Evolutionary conservation across 2,797 vertebrate genomes (phyloP), one percentile per base, ranked within the genome.

Genomic region (Hoplostethus atlanticus): DNA sequence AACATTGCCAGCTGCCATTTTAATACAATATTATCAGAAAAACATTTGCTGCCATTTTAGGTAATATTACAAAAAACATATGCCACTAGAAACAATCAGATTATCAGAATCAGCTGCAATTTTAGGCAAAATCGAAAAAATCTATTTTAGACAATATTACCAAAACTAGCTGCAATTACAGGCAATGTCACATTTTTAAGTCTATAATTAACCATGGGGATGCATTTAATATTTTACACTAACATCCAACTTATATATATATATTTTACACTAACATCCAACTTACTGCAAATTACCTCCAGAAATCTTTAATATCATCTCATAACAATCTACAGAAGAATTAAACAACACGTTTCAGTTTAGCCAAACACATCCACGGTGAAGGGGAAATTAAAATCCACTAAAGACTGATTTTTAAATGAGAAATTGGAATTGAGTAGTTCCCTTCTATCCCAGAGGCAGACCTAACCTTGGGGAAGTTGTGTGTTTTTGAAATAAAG

Each of bases 281-380:
- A 65, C 57, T 51, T 77, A 21, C 21, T 21, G 21, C 47, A 82
- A 72, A 73, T 36, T 69, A 58, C 71, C 68, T 5, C 13, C 6
- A 61, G 71, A 61, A 71, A 64, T 59, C 76, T 21, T 73, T 40
- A 70, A 38, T 30, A 71, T 74, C 64, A 72, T 47, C 25, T 80
- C 54, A 47, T 52, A 71, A n/a, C 64, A 73, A 61, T 77, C 70
- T 73, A 55, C 71, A 63, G 25, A 73, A 67, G 52, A 77, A 36
- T 48, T 17, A 28, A 34, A 68, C 40, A 70, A 44, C 46, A 57
- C 58, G 54, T 67, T 62, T 68, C 16, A 44, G 36, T 68, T 61
- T 6, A 71, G 40, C 46, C 44, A 68, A 66, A 80, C 64, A 71
- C 47, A 73, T 21, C 34, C 75, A 51, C 10, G 36, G 46, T 64